Conservation (phyloP, 2,888 invertebrate species). For the Deilephila elpenor region DNA sequence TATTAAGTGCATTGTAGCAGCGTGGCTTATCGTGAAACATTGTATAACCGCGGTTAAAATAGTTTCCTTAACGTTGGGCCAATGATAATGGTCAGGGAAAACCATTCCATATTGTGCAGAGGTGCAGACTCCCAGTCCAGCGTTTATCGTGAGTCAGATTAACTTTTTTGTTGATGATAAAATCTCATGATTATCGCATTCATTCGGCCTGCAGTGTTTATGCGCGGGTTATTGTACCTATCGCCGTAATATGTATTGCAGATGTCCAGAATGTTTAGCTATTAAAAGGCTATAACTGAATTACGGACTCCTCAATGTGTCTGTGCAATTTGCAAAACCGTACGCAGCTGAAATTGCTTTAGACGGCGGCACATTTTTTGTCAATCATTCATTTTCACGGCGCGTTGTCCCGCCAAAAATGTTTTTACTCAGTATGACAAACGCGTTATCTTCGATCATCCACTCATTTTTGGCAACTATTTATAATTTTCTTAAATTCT, state of each 20-base stretch:
- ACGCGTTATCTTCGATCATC: not conserved
- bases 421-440: not conserved
- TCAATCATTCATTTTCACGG: constrained; percentile 2
- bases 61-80: no score
- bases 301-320: not conserved
- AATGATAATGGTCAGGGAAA: no score
- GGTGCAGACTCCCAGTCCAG: no score
- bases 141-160: no score
- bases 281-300: not conserved
- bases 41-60: no score
- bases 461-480: constrained; percentile 10
- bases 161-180: not conserved
- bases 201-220: not conserved
- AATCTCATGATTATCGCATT: not conserved
- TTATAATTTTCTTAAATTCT: no score
- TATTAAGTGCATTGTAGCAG: no score
- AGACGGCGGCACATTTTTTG: not conserved
- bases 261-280: constrained; percentile 2
- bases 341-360: not conserved
- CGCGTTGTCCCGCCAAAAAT: constrained; percentile 8
- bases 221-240: not conserved
- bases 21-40: no score
- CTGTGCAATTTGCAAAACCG: not conserved
- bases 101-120: no score
- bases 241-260: not conserved